Evolutionary conservation across 2,888 invertebrate genomes (phyloP), one percentile per base, ranked within the genome.

Genomic region (Tetheella fluctuosa): DNA sequence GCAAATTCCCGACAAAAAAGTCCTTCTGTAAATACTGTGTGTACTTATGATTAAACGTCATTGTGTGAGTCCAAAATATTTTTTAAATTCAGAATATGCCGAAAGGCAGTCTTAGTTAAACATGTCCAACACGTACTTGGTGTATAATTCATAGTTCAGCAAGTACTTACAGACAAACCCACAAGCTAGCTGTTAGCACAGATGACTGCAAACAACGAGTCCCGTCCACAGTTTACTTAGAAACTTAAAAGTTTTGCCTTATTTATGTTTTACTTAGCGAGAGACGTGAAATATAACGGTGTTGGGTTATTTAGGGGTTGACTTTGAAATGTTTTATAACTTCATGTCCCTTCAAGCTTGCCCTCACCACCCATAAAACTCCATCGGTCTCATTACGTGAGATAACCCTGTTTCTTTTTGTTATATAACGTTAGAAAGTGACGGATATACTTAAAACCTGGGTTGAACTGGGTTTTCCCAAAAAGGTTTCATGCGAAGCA

Each of bases 181-280:
- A 39, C 48, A 48, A 48, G 39, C 39, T 39, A 10, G 39, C 48
- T 48, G 8, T 48, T 48, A 48, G 48, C 48, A 48, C 48, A 20
- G 15, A 48, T 10, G 48, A 48, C 42, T 42, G 42, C 48, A 48
- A 48, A 48, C 48, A 48, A 48, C 37, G n/a, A 6, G 13, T 3
- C 39, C 39, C 39, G n/a, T 39, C 39, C 39, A 3, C 39, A 39
- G 39, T 39, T 39, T 39, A 39, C 17, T 48, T 20, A 20, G 48
- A 20, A 48, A 48, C 48, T 48, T 42, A 7, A 20, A 48, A 48
- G 8, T 48, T 39, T 4, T 20, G 20, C 20, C 17, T 48, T 48
- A 48, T 48, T 48, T 48, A 48, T 48, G 48, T 48, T 48, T 48
- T 48, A 20, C 48, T 48, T 48, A 48, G n/a, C 10, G 2, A 8